Evolutionary conservation across 2,113 vertebrate species (phyloP).

Genomic region (Oncorhynchus clarkii): DNA sequence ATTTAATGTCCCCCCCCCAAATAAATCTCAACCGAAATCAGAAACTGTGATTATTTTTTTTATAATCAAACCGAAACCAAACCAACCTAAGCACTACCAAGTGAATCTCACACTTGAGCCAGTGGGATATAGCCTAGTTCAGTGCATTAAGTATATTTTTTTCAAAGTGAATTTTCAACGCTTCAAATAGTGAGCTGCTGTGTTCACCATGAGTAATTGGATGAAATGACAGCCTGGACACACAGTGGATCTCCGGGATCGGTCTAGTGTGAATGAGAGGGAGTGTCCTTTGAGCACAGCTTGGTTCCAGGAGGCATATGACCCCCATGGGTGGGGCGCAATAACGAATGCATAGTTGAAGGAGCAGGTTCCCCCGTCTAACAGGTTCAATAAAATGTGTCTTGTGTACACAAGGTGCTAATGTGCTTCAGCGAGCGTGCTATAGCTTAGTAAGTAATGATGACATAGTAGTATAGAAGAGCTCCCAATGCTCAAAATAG

Average conservation of each 20-base stretch:
- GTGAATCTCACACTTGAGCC: too few relatives aligned
- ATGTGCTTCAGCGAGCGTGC: not conserved
- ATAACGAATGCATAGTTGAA: not conserved
- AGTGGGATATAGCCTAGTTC: too few relatives aligned
- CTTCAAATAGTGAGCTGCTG: conserved; percentile 1
- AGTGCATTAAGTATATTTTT: too few relatives aligned
- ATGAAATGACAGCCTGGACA: conserved; percentile 61
- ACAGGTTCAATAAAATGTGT: not conserved
- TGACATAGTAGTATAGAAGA: not conserved
- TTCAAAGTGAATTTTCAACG: too few relatives aligned
- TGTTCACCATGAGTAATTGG: conserved; percentile 54
- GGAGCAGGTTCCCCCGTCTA: not conserved
- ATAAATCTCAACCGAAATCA: too few relatives aligned
- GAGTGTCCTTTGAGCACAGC: conserved; percentile 55
- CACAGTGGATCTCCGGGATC: conserved; percentile 60
- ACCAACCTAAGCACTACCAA: too few relatives aligned
- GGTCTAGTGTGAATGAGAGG: conserved; percentile 60
- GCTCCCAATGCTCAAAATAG: not conserved
- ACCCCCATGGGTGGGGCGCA: too few relatives aligned
- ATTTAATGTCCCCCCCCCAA: too few relatives aligned
- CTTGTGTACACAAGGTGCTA: not conserved
- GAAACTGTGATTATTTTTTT: too few relatives aligned
- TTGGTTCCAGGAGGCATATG: conserved; percentile 39
- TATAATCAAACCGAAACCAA: too few relatives aligned
- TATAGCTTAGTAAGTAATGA: not conserved